Evolutionary conservation across 2,888 invertebrate species (phyloP).

Genomic region (Epinotia nisella): DNA sequence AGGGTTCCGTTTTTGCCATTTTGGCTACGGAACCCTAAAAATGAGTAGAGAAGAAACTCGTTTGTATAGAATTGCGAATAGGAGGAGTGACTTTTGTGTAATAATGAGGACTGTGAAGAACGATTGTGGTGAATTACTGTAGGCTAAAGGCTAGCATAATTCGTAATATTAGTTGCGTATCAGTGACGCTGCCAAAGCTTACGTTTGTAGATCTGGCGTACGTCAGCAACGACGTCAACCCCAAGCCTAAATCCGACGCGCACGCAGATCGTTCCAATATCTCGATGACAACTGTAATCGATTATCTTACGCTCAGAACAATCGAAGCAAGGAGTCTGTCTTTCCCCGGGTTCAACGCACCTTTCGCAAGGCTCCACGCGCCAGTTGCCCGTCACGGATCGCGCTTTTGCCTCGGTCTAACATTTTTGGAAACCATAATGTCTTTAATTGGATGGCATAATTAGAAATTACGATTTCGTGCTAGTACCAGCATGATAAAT

Average conservation of each 20-base stretch:
- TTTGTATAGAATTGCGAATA: too few species aligned
- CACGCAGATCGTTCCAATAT: constrained; percentile 25
- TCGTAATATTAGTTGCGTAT: neutral
- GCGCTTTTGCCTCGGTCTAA: constrained; percentile 49
- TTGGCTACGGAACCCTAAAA: too few species aligned
- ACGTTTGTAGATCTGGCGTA: neutral
- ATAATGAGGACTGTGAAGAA: too few species aligned
- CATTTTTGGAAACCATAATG: constrained; percentile 43
- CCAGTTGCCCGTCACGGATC: constrained; percentile 57
- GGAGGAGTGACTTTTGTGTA: too few species aligned
- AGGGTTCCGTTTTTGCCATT: too few species aligned
- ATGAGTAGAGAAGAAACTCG: too few species aligned
- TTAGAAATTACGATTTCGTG: neutral
- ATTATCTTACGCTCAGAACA: constrained; percentile 47
- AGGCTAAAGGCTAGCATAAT: too few species aligned
- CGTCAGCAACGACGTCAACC: neutral
- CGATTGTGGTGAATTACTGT: too few species aligned
- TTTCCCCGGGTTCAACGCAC: constrained; percentile 53
- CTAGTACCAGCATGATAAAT: neutral
- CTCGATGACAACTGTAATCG: constrained; percentile 45
- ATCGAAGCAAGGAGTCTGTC: constrained; percentile 40
- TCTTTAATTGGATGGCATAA: constrained; percentile 35
- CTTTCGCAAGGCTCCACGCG: constrained; percentile 55
- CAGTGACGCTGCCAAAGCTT: neutral
- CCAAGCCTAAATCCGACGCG: neutral